Evolutionary conservation across 2,797 vertebrate species (phyloP), one percentile per base, ranked within the genome.

Genomic region (Chelidonichthys spinosus): DNA sequence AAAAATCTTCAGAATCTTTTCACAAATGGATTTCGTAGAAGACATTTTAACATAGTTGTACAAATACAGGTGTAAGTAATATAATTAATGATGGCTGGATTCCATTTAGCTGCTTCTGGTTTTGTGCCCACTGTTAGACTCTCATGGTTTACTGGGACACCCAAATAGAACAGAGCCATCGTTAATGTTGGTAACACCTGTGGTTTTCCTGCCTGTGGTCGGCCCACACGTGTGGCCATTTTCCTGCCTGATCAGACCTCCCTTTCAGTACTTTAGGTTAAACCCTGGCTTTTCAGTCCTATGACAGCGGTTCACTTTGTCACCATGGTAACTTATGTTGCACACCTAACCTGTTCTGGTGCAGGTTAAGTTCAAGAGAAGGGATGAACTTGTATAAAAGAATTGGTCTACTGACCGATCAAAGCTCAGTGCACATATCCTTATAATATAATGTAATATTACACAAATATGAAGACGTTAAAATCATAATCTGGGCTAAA

Each of bases 111-210:
- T 44, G 49, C 49, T 37, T 15, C 2, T 60, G 37, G 35, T 63
- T 1, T 18, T 55, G 68, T 59, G 36, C 46, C 35, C 15, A 1
- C 33, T 44, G 55, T 74, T 73, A 58, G 42, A n/a, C 35, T 66
- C 56, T 17, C 70, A 17, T 35, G 40, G 11, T 59, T 59, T 40
- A 37, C 42, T 52, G 37, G 17, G 35, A 44, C 53, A 15, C 49
- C 15, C 36, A 36, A 79, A 50, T 39, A 47, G 54, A n/a, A 56
- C 54, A 56, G 64, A 63, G 15, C 35, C 17, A 49, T 46, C 36
- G 43, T 58, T 64, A 33, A 67, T 77, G 43, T 75, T 72, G 74
- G 61, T 9, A 74, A 60, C 49, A 68, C 54, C 18, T 78, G 70
- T 66, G 55, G 55, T 49, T 72, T 64, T 71, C 49, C 67, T 76